A percentile compares a stretch with the other conserved stretches of the same genome.
These are phyloP conservation scores for Haemorhous mexicanus DNA, from an alignment of 2,113 vertebrate species.

Conservation along the genomic window DNA sequence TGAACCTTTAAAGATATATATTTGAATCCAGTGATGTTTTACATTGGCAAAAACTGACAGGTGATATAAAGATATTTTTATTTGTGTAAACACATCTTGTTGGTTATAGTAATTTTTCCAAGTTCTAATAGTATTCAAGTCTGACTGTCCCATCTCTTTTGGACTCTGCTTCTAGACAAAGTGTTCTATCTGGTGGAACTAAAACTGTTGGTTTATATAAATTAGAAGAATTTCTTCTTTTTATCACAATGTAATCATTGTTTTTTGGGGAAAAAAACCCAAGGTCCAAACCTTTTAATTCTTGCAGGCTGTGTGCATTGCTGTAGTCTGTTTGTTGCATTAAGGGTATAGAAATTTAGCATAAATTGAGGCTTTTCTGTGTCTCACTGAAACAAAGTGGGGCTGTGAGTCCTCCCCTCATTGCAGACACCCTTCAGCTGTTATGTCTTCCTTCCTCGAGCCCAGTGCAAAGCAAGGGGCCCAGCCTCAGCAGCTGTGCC, in stretches of 20 bases:
- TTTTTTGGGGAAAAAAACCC: background rate
- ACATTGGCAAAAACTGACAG: background rate
- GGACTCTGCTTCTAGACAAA: slow-evolving; percentile 40
- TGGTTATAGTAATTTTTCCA: slow-evolving; percentile 42
- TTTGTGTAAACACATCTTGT: background rate
- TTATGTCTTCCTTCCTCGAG: background rate
- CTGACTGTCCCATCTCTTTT: slow-evolving; percentile 22
- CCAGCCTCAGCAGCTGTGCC: background rate
- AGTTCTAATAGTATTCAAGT: slow-evolving; percentile 44
- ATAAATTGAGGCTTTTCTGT: background rate
- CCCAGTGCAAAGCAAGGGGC: background rate
- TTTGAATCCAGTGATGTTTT: background rate
- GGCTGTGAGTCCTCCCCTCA: too few species aligned
- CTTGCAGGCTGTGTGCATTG: background rate
- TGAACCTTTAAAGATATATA: background rate
- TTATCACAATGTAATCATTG: background rate
- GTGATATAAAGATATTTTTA: background rate
- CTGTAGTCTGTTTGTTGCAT: background rate
- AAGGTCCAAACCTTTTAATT: background rate
- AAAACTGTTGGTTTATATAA: background rate
- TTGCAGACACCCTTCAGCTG: background rate
- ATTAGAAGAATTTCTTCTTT: background rate
- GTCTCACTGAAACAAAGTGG: background rate
- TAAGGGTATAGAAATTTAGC: background rate
- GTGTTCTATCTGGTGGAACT: slow-evolving; percentile 45